Percentiles rank a stretch among this genome's conserved stretches.
Evolutionary conservation across 2,888 invertebrate genomes (phyloP).

Genomic region (Apotomis capreana): DNA sequence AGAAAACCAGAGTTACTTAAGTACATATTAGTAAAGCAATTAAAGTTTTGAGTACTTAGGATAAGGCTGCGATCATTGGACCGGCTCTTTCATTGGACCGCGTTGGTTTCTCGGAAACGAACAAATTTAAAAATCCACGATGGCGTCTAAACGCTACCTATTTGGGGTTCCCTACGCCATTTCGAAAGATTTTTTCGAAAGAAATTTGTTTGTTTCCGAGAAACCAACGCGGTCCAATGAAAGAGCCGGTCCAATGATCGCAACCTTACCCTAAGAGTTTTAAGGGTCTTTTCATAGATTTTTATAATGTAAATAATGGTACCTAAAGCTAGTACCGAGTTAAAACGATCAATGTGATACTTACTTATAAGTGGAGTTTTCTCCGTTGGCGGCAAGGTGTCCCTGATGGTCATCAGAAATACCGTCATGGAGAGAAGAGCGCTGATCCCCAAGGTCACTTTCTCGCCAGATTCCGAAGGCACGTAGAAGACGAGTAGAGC

Average conservation of each 20-base stretch:
- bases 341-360: constrained; percentile 53
- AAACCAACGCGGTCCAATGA: too few species aligned
- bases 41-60: constrained; percentile 24
- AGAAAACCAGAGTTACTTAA: constrained; percentile 9
- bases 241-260: too few species aligned
- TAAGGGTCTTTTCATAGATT: not conserved
- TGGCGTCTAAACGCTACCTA: too few species aligned
- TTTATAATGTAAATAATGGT: constrained; percentile 11
- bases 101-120: too few species aligned
- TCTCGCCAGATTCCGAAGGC: constrained; percentile 94
- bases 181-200: too few species aligned
- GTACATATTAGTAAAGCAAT: constrained; percentile 16
- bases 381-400: constrained; percentile 93
- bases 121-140: too few species aligned
- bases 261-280: too few species aligned
- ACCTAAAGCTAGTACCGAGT: not conserved
- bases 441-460: constrained; percentile 93
- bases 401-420: constrained; percentile 93
- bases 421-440: constrained; percentile 95
- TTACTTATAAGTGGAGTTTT: constrained; percentile 94
- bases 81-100: too few species aligned
- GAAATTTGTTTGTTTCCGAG: too few species aligned
- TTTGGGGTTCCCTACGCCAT: too few species aligned
- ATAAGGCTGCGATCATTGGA: too few species aligned
- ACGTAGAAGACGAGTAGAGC: constrained; percentile 94